Evolutionary conservation across 2,113 vertebrate genomes (phyloP).

Genomic region (Pseudopodoces humilis): DNA sequence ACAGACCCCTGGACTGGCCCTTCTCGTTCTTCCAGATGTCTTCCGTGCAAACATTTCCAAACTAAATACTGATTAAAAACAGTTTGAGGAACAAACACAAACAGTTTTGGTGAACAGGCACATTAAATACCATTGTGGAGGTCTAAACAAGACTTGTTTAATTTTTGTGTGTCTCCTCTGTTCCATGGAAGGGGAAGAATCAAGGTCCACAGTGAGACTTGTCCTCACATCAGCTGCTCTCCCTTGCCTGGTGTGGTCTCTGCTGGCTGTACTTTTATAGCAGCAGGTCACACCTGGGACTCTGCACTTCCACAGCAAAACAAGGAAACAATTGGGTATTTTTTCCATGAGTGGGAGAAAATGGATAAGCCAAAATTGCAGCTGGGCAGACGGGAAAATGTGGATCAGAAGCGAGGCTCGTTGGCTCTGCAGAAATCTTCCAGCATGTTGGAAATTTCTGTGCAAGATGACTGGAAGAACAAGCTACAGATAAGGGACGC

Average conservation of each 20-base stretch:
- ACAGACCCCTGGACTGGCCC: not conserved
- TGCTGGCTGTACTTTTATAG: not conserved
- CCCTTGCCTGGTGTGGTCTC: not conserved
- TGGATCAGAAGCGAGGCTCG: rapidly evolving
- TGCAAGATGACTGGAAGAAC: not conserved
- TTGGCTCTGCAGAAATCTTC: not conserved
- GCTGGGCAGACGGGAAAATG: not conserved
- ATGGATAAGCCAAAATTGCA: not conserved
- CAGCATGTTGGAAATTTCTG: not conserved
- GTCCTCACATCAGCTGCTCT: not conserved
- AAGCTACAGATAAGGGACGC: not conserved
- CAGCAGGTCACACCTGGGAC: not conserved
- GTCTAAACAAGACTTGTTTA: not conserved
- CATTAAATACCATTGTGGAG: not conserved
- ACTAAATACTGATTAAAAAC: constrained; percentile 14
- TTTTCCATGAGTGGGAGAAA: not conserved
- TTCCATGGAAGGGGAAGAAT: not conserved
- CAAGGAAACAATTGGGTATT: not conserved
- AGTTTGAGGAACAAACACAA: not conserved
- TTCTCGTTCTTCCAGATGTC: not conserved
- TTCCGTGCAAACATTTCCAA: not conserved
- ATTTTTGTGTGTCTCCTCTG: not conserved
- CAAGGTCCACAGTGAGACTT: not conserved
- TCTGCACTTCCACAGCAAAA: not conserved
- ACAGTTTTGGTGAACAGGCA: not conserved